phyloP scores from a whole-genome alignment of 2,113 vertebrate genomes.

The Plecturocebus donacophilus region DNA sequence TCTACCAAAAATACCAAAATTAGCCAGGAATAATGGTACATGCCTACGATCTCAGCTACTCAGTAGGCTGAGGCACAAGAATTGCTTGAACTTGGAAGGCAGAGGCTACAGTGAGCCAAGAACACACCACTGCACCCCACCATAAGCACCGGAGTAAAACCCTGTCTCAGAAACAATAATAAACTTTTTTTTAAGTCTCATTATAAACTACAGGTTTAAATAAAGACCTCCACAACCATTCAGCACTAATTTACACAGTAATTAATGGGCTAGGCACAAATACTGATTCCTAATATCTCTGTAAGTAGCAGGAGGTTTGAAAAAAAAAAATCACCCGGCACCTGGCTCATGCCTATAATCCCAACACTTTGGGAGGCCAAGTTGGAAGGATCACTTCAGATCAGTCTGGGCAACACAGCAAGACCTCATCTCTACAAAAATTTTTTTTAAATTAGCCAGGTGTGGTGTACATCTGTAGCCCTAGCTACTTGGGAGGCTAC shows the following conservation, averaged over 20 bases:
- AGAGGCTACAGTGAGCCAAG: too few species aligned
- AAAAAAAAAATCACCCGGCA: too few species aligned
- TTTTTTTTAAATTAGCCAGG: not conserved
- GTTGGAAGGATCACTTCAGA: not conserved
- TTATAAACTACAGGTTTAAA: constrained; percentile 26
- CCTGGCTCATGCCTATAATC: not conserved
- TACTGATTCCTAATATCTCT: not conserved
- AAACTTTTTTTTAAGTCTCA: not conserved
- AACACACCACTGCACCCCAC: too few species aligned
- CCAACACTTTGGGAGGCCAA: not conserved
- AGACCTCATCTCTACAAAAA: not conserved
- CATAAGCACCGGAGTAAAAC: too few species aligned
- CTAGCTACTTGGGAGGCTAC: not conserved
- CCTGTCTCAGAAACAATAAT: not conserved
- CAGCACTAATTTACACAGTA: not conserved
- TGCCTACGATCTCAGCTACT: too few species aligned
- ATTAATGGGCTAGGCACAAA: not conserved
- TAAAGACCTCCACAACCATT: not conserved
- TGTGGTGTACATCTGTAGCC: not conserved
- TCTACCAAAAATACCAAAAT: too few species aligned
- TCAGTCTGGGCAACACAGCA: not conserved
- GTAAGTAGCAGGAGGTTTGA: not conserved
- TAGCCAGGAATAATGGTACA: too few species aligned
- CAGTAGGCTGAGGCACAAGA: too few species aligned
- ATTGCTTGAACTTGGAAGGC: too few species aligned